Evolutionary conservation across 2,113 vertebrate genomes (phyloP), one percentile per base, ranked within the genome.

Genomic region (Cyanistes caeruleus): DNA sequence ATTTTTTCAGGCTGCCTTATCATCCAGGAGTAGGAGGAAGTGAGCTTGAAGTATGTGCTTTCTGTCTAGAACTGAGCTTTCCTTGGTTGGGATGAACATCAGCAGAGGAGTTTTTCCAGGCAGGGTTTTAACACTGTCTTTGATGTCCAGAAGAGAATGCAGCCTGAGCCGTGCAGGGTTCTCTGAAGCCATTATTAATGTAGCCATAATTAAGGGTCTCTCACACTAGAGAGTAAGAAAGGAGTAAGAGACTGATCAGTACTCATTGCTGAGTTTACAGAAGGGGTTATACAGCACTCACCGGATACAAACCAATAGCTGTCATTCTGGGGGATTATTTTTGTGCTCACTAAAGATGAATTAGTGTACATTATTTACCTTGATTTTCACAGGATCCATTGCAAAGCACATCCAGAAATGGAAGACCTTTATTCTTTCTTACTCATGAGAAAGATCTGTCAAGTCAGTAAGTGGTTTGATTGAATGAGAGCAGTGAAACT

Each of bases 341-440:
- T 52, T 93, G 67, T 44, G 30, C 31, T 74, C 35, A 12, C 37
- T 68, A 21, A 56, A 56, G 80, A 43, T 51, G 53, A 68, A 56
- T 74, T 56, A 35, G 31, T 60, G 13, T 41, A 22, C 20, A 28
- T 69, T 62, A 35, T 67, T 87, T 82, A 30, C 68, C 75, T 91
- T 78, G 20, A 49, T 95, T 91, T 96, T 93, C 74, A 79, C 74
- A 91, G 78, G 62, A 48, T 89, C 53, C 10, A 7, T 89, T 72
- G 22, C 44, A 91, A 82, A 87, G 62, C 27, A 56, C n/a, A 49
- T 56, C 20, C 27, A 35, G 74, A 81, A 72, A 75, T 17, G 6
- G 58, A 91, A 53, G 19, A 35, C 13, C 10, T 89, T 81, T 63
- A 43, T 72, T 72, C 17, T 52, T 75, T 63, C 21, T 77, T 78